Percentiles rank a stretch among this genome's conserved stretches.
Conservation (phyloP, 2,797 vertebrate species). For the Cynopterus sphinx region DNA sequence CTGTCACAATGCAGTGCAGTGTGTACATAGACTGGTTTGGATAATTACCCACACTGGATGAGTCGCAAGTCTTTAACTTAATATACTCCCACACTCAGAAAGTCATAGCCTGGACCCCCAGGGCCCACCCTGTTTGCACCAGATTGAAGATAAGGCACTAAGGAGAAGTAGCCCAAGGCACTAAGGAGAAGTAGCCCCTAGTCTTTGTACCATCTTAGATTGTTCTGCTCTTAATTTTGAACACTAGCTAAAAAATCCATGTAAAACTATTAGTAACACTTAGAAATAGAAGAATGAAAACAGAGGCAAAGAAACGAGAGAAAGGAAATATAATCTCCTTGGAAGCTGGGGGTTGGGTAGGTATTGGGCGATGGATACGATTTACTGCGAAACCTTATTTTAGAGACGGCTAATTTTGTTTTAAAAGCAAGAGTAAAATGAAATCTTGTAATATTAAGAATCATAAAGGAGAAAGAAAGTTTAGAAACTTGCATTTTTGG, state of each 20-base stretch:
- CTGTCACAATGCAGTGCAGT: background rate
- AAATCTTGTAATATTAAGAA: background rate
- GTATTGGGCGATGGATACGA: background rate
- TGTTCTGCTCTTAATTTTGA: background rate
- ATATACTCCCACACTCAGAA: background rate
- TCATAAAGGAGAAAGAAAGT: background rate
- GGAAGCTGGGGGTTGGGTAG: background rate
- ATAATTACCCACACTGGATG: background rate
- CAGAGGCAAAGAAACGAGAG: background rate
- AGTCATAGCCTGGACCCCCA: background rate
- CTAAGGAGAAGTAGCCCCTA: background rate
- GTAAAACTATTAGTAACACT: background rate
- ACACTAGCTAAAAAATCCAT: background rate
- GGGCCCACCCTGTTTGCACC: fast-evolving
- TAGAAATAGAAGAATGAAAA: background rate
- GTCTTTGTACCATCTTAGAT: background rate
- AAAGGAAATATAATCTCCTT: background rate
- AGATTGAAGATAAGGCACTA: background rate
- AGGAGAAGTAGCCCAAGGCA: background rate
- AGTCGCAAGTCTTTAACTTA: background rate
- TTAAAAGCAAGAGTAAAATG: constrained; percentile 24
- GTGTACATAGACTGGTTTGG: background rate
- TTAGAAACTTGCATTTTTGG: background rate
- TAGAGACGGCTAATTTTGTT: constrained; percentile 13
- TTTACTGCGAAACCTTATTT: background rate